phyloP scores from a whole-genome alignment of 2,888 invertebrate genomes.

The Cordylochernes scorpioides region DNA sequence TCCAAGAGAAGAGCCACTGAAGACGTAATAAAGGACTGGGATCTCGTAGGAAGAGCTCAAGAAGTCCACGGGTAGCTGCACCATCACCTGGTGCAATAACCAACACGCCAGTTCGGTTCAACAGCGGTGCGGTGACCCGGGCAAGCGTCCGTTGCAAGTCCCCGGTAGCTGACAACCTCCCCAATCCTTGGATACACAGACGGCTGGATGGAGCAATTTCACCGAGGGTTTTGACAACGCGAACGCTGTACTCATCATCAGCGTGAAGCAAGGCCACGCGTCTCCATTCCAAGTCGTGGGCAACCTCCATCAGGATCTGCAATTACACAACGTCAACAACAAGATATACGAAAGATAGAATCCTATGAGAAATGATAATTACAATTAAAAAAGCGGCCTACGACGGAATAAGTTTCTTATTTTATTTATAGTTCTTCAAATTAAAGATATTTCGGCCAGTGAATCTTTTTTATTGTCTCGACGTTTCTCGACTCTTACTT shows the following conservation, averaged over 20 bases:
- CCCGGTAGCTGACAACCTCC: slow-evolving; percentile 2
- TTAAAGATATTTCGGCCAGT: too few species aligned
- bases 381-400: too few species aligned
- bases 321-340: too few species aligned
- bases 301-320: slow-evolving; percentile 7
- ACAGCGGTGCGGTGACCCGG: slow-evolving; percentile 4
- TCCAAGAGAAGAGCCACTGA: slow-evolving; percentile 12
- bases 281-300: slow-evolving; percentile 12
- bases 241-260: slow-evolving; percentile 18
- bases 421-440: too few species aligned
- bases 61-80: slow-evolving; percentile 4
- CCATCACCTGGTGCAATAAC: slow-evolving; percentile 7
- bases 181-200: slow-evolving; percentile 17
- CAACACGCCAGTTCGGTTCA: slow-evolving; percentile 10
- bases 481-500: too few species aligned
- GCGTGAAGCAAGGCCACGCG: slow-evolving; percentile 17
- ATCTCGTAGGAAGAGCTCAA: slow-evolving; percentile 4
- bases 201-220: slow-evolving; percentile 13
- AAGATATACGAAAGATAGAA: too few species aligned
- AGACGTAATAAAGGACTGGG: slow-evolving; percentile 5
- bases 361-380: too few species aligned
- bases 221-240: slow-evolving; percentile 18
- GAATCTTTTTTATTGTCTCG: too few species aligned
- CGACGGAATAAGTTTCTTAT: too few species aligned
- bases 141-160: too few species aligned